Conservation (phyloP, 2,888 invertebrate species). For the Hirtodrosophila trivittata region DNA sequence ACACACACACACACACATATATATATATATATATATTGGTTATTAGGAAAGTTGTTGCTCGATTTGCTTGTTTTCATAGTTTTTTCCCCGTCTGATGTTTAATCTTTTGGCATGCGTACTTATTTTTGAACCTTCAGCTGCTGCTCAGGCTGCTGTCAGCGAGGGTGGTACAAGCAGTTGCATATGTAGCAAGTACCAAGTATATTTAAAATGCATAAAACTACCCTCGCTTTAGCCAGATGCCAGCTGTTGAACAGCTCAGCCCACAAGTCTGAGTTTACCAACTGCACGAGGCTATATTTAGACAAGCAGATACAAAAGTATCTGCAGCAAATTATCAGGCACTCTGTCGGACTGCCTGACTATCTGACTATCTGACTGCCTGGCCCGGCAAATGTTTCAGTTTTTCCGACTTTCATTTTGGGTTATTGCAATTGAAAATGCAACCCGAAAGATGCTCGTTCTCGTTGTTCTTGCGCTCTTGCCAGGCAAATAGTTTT, state of each 20-base stretch:
- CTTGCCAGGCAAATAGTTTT: conserved; percentile 33
- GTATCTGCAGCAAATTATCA: conserved; percentile 53
- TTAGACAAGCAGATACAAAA: conserved; percentile 21
- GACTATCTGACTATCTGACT: conserved; percentile 44
- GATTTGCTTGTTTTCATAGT: background rate
- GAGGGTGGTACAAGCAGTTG: too few species aligned
- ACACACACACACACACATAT: too few species aligned
- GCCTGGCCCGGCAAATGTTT: conserved; percentile 7
- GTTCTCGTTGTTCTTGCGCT: background rate
- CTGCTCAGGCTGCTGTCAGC: too few species aligned
- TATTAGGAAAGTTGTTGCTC: too few species aligned
- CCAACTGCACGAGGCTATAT: conserved; percentile 27
- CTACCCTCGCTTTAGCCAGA: conserved; percentile 27
- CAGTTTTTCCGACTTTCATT: conserved; percentile 53
- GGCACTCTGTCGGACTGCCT: conserved; percentile 16
- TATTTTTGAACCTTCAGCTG: conserved; percentile 7
- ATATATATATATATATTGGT: too few species aligned
- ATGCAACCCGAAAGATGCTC: conserved; percentile 47
- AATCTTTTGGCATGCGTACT: conserved; percentile 1
- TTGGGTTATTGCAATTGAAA: conserved; percentile 63
- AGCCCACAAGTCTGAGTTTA: conserved; percentile 35
- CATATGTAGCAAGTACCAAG: too few species aligned
- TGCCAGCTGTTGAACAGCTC: conserved; percentile 50
- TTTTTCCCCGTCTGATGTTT: background rate
- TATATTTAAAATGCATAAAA: background rate